Conservation (phyloP, 2,113 vertebrate genomes). For the Corvus moneduloides region DNA sequence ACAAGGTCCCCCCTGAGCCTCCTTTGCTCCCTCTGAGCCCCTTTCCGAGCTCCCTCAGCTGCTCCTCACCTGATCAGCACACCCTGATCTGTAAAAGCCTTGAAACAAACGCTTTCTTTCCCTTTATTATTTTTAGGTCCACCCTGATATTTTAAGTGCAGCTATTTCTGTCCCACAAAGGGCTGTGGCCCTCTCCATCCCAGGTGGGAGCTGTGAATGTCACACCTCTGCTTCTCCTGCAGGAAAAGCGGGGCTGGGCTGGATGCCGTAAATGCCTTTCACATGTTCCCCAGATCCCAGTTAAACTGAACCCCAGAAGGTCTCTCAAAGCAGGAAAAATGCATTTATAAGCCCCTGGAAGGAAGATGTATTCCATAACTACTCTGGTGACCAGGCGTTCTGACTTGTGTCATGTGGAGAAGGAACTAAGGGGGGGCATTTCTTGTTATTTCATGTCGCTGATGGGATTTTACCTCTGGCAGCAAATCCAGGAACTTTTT, state of each 20-base stretch:
- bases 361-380: constrained; percentile 47
- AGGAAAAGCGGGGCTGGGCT: constrained; percentile 23
- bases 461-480: constrained; percentile 53
- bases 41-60: background rate
- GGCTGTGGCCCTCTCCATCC: background rate
- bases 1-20: rapidly evolving
- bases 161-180: background rate
- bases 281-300: constrained; percentile 60
- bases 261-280: constrained; percentile 50
- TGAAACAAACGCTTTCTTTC: background rate
- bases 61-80: background rate
- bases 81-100: background rate
- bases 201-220: constrained; percentile 6
- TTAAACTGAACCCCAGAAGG: constrained; percentile 28
- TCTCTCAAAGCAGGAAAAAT: constrained; percentile 56
- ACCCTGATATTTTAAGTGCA: background rate
- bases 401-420: constrained; percentile 31
- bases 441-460: constrained; percentile 12
- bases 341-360: constrained; percentile 34
- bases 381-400: constrained; percentile 50
- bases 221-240: constrained; percentile 50
- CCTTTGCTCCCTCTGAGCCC: background rate
- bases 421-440: constrained; percentile 1
- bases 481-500: constrained; percentile 59
- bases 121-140: background rate